Conservation (phyloP, 2,113 vertebrate genomes). For the Chloroceryle aenea region DNA sequence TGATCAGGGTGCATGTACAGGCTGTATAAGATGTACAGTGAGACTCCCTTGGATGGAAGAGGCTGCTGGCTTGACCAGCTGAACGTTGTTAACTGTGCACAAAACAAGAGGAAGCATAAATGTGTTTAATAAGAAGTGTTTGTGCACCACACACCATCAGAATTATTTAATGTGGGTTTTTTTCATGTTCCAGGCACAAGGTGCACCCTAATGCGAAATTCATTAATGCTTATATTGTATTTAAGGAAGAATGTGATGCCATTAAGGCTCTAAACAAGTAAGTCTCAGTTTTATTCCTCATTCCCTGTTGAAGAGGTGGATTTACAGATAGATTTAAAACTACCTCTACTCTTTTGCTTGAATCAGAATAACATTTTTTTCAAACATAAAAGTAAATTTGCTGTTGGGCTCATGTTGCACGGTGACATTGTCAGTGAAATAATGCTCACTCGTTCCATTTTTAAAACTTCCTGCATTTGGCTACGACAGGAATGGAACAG, state of each 20-base stretch:
- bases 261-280: constrained; percentile 84
- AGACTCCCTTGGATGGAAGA: background rate
- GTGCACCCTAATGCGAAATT: constrained; percentile 86
- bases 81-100: background rate
- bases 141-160: background rate
- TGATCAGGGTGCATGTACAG: background rate
- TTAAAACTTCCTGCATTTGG: background rate
- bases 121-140: background rate
- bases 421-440: background rate
- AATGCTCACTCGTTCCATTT: background rate
- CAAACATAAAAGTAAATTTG: background rate
- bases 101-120: background rate
- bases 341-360: background rate
- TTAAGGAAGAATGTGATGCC: constrained; percentile 81
- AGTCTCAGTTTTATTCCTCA: background rate
- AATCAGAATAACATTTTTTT: background rate
- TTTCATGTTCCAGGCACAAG: constrained; percentile 77
- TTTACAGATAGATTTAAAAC: background rate
- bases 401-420: background rate
- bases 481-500: constrained; percentile 85
- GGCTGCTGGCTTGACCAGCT: background rate
- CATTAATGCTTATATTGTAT: constrained; percentile 94
- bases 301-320: background rate
- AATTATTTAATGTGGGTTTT: background rate
- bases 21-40: background rate